Conservation (phyloP, 2,797 vertebrate species). For the Paedocypris micromegethes region DNA sequence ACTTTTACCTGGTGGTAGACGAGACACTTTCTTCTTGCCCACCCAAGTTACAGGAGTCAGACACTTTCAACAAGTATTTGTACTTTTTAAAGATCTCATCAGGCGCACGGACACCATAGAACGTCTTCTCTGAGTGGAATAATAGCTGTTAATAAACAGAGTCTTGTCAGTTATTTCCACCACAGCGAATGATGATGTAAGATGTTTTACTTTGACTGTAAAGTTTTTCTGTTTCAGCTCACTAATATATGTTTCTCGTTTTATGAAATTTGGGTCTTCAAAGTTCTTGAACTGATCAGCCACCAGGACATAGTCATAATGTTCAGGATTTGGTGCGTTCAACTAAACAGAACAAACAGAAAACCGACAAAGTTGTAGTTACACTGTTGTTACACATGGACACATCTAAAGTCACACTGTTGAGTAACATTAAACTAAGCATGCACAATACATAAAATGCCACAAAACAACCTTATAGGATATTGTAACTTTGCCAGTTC, state of each 20-base stretch:
- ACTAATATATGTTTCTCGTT: slow-evolving; percentile 67
- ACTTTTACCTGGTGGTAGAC: slow-evolving; percentile 59
- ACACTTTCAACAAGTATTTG: slow-evolving; percentile 71
- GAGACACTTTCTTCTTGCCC: slow-evolving; percentile 43
- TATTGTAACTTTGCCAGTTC: too few relatives aligned
- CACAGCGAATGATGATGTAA: neutral
- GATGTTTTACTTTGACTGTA: slow-evolving; percentile 62
- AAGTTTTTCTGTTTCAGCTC: slow-evolving; percentile 71
- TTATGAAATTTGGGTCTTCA: slow-evolving; percentile 44
- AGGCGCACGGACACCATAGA: slow-evolving; percentile 75
- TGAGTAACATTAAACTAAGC: too few relatives aligned
- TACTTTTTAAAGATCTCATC: slow-evolving; percentile 71
- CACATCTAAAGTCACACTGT: neutral
- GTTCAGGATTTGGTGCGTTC: slow-evolving; percentile 34
- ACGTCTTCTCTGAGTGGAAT: slow-evolving; percentile 60
- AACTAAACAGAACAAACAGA: slow-evolving; percentile 23
- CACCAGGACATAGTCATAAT: slow-evolving; percentile 81
- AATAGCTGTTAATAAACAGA: slow-evolving; percentile 49
- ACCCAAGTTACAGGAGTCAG: slow-evolving; percentile 67
- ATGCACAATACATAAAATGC: too few relatives aligned
- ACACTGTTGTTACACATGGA: neutral
- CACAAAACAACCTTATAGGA: too few relatives aligned
- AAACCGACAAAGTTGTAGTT: neutral
- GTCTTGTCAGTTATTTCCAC: neutral
- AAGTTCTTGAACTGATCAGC: slow-evolving; percentile 50